Conservation (phyloP, 2,797 vertebrate species). For the Tachyglossus aculeatus region DNA sequence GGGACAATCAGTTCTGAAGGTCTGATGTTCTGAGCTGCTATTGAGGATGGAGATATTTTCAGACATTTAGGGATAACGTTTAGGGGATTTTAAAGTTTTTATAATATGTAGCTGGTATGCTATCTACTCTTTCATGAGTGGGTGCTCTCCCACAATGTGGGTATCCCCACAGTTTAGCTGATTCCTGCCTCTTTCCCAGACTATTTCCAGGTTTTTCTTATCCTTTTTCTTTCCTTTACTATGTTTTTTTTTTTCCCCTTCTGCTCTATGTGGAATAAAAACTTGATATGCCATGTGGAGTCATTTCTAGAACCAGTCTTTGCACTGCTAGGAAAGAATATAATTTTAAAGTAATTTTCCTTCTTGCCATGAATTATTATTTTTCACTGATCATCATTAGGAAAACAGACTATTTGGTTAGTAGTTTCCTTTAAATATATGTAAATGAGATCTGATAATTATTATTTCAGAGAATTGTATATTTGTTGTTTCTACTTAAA, state of each 20-base stretch:
- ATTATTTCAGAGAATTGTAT: conserved; percentile 19
- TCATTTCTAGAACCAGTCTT: too few species aligned
- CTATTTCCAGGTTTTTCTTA: too few species aligned
- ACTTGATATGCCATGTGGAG: too few species aligned
- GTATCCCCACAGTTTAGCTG: too few species aligned
- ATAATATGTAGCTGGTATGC: too few species aligned
- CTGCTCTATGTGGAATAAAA: too few species aligned
- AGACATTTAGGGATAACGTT: conserved; percentile 28
- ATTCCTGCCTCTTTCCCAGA: too few species aligned
- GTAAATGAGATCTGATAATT: conserved; percentile 24
- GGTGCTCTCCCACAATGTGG: too few species aligned
- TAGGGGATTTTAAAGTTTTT: too few species aligned
- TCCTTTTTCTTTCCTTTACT: background rate
- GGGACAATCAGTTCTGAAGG: background rate
- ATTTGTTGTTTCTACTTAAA: conserved; percentile 40
- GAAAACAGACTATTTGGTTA: background rate
- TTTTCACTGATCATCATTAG: conserved; percentile 9
- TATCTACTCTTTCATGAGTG: too few species aligned
- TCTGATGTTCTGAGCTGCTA: background rate
- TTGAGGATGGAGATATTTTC: background rate
- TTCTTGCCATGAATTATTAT: conserved; percentile 3
- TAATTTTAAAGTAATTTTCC: conserved; percentile 4
- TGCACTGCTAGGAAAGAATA: too few species aligned
- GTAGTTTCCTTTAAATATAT: background rate
- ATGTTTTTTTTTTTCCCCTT: conserved; percentile 19